These are phyloP conservation scores for Drymodes brunneopygia DNA, from an alignment of 2,113 vertebrate species.

Conservation along the genomic window DNA sequence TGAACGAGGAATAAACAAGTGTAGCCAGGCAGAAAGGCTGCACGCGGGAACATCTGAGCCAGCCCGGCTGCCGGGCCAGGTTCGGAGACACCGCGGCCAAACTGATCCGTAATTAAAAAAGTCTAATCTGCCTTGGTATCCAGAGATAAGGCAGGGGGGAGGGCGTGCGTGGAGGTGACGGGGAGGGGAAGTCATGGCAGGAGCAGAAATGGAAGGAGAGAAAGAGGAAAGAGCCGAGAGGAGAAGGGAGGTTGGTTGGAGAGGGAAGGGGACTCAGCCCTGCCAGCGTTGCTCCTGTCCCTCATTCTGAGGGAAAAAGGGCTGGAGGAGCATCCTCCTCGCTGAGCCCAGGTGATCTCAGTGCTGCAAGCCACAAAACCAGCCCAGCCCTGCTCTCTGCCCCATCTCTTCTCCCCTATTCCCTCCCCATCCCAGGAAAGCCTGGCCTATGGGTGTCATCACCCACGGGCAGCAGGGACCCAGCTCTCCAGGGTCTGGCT, in stretches of 20 bases:
- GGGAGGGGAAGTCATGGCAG: neutral
- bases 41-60: slow-evolving; percentile 10
- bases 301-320: neutral
- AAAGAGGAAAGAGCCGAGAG: neutral
- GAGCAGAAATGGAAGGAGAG: neutral
- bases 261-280: neutral
- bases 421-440: neutral
- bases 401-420: too few relatives aligned
- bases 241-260: neutral
- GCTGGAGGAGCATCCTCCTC: neutral
- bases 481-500: neutral
- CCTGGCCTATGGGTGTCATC: accelerated
- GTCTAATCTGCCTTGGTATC: slow-evolving; percentile 7
- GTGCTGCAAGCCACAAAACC: neutral
- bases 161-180: neutral
- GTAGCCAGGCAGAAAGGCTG: slow-evolving; percentile 62
- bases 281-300: neutral
- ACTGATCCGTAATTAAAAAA: neutral
- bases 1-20: slow-evolving; percentile 56
- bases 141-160: neutral
- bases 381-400: neutral
- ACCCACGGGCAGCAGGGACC: accelerated
- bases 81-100: neutral
- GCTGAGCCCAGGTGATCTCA: neutral
- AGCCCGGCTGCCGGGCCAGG: neutral